These are phyloP conservation scores for Oceanodroma tethys DNA, from an alignment of 2,113 vertebrate species.

Conservation along the genomic window DNA sequence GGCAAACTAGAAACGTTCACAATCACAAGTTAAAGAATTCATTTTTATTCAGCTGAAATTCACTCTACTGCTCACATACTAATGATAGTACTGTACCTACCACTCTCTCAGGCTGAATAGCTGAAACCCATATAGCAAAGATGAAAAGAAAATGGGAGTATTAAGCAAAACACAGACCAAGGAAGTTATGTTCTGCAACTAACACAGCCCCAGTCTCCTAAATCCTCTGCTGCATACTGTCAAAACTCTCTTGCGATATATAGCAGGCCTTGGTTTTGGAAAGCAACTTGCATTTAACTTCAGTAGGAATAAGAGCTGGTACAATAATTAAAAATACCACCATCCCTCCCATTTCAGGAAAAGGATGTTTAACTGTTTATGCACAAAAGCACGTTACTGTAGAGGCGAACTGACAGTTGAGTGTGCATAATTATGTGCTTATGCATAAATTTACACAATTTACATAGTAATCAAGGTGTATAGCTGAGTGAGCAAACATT, in stretches of 20 bases:
- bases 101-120: not conserved
- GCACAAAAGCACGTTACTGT: not conserved
- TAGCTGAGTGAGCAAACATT: not conserved
- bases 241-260: not conserved
- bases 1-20: slow-evolving; percentile 52
- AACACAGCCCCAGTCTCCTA: not conserved
- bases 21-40: slow-evolving; percentile 39
- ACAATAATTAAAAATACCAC: not conserved
- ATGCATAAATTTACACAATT: slow-evolving; percentile 24
- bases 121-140: not conserved
- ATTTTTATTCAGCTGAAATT: slow-evolving; percentile 53
- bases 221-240: not conserved
- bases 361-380: not conserved
- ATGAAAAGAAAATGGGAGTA: not conserved
- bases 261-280: not conserved
- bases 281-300: not conserved
- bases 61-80: slow-evolving; percentile 12
- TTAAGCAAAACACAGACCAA: not conserved
- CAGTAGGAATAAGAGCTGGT: not conserved
- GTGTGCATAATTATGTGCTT: not conserved
- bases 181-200: not conserved
- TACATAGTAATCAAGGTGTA: slow-evolving; percentile 12
- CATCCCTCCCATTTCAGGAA: not conserved
- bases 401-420: not conserved
- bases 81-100: slow-evolving; percentile 21